Percentiles rank a stretch among this genome's conserved stretches.
Evolutionary conservation across 2,888 invertebrate genomes (phyloP).

Genomic region (Amphimallon solstitiale): DNA sequence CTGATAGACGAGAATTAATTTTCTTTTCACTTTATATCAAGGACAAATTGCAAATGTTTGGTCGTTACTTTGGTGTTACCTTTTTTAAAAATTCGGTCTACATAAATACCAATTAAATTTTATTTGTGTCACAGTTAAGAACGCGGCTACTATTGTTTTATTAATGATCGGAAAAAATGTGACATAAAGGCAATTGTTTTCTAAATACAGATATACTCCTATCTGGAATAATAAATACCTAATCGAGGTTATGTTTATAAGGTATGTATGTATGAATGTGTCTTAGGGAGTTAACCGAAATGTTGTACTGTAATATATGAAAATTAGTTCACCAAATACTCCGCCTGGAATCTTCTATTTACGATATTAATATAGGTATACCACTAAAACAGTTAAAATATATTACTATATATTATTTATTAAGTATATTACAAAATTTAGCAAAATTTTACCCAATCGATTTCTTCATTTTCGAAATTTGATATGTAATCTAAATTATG

Average conservation of each 20-base stretch:
- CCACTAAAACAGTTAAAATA: no score
- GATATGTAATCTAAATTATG: no score
- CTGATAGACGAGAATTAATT: background rate
- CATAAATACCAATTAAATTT: constrained; percentile 13
- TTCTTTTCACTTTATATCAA: constrained; percentile 18
- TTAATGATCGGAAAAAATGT: background rate
- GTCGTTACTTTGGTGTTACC: background rate
- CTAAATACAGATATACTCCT: background rate
- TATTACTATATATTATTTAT: no score
- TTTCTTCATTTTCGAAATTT: no score
- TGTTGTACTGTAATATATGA: constrained; percentile 1
- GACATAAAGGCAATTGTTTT: constrained; percentile 6
- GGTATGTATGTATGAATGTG: background rate
- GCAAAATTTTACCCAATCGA: no score
- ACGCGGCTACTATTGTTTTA: background rate
- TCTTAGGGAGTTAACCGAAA: background rate
- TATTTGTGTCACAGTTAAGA: constrained; percentile 19
- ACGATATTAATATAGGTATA: no score
- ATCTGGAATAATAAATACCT: constrained; percentile 10
- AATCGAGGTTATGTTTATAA: constrained; percentile 15
- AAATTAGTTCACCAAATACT: background rate
- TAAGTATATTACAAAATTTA: no score
- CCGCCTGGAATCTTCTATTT: no score
- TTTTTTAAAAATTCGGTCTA: constrained; percentile 12
- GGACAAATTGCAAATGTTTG: constrained; percentile 1